A percentile compares a stretch with the other conserved stretches of the same genome.
Evolutionary conservation across 2,888 invertebrate species (phyloP).

Genomic region (Pardosa pseudoannulata): DNA sequence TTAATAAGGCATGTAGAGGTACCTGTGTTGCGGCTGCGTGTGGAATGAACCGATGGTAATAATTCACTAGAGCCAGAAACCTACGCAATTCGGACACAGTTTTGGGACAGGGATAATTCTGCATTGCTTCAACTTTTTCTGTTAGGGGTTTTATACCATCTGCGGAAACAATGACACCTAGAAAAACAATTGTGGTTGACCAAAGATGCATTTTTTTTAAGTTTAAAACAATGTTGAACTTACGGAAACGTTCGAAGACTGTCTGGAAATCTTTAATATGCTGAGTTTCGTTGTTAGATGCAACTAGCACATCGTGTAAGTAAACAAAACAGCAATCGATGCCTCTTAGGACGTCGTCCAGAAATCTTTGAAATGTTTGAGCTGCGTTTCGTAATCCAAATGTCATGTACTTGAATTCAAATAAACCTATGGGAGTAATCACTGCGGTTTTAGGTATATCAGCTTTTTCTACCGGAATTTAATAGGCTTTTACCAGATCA

Average conservation of each 20-base stretch:
- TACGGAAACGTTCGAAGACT: not conserved
- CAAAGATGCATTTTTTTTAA: not conserved
- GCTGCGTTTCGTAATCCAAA: not conserved
- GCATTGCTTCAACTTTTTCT: too few species aligned
- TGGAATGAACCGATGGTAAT: too few species aligned
- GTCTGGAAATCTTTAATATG: not conserved
- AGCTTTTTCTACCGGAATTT: slow-evolving; percentile 32
- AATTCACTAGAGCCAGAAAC: too few species aligned
- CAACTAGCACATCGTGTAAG: slow-evolving; percentile 34
- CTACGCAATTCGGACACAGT: too few species aligned
- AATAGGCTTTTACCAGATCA: not conserved
- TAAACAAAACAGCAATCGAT: slow-evolving; percentile 23
- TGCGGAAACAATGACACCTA: too few species aligned
- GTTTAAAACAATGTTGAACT: not conserved
- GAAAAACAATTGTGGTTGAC: not conserved
- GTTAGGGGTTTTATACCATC: too few species aligned
- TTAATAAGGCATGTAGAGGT: too few species aligned
- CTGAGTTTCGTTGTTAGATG: not conserved
- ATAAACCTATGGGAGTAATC: not conserved
- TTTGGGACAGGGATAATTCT: too few species aligned
- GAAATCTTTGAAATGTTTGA: slow-evolving; percentile 11
- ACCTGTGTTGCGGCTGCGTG: too few species aligned
- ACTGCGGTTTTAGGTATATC: slow-evolving; percentile 2
- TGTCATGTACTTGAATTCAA: not conserved
- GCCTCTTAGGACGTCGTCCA: not conserved